Conservation (phyloP, 2,888 invertebrate species). For the Cryptocephalus moraei region DNA sequence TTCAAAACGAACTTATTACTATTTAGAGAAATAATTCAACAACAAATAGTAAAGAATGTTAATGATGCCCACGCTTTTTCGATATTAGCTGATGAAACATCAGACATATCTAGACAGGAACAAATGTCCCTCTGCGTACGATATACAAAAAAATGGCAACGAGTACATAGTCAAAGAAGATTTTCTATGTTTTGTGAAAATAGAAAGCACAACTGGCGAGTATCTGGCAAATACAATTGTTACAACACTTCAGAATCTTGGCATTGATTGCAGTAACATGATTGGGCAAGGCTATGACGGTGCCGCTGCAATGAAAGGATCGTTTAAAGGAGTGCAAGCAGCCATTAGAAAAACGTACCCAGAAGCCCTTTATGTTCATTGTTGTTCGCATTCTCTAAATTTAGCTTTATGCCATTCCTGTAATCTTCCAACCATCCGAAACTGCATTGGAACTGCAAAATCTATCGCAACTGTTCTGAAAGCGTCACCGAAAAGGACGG, state of each 20-base stretch:
- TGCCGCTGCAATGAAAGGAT: background rate
- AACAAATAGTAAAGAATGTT: background rate
- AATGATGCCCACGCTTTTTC: background rate
- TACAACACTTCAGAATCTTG: background rate
- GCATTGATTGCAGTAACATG: background rate
- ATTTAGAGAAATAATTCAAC: too few relatives aligned
- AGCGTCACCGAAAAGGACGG: background rate
- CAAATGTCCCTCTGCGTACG: background rate
- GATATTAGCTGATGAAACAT: background rate
- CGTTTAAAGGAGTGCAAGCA: background rate
- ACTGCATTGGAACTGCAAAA: constrained; percentile 4
- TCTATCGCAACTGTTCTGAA: constrained; percentile 1
- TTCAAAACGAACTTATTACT: background rate
- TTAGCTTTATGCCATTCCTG: constrained; percentile 3
- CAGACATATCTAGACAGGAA: background rate
- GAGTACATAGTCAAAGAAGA: background rate
- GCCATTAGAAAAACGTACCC: background rate
- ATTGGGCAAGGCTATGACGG: background rate
- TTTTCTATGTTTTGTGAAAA: background rate
- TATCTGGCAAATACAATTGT: background rate
- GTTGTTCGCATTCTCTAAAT: constrained; percentile 4
- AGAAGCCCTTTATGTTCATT: constrained; percentile 1
- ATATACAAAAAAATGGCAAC: too few relatives aligned
- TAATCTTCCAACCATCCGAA: constrained; percentile 1
- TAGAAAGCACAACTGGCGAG: background rate